phyloP scores from a whole-genome alignment of 1,140 invertebrate genomes.

The Pinna nobilis region DNA sequence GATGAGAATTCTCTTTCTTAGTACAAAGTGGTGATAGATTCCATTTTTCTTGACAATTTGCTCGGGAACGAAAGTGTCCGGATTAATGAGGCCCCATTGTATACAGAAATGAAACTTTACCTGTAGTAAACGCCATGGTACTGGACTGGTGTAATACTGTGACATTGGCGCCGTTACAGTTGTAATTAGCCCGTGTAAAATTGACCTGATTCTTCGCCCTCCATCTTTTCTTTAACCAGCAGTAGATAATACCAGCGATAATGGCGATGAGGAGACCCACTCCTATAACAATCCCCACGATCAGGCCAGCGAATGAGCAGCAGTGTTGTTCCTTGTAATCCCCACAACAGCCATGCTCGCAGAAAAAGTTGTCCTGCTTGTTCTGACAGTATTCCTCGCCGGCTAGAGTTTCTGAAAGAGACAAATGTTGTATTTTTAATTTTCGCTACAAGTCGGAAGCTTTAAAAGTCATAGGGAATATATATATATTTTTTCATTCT shows the following conservation, averaged over 20 bases:
- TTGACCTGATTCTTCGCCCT: not conserved
- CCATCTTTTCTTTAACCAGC: slow-evolving; percentile 25
- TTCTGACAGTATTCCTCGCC: slow-evolving; percentile 1
- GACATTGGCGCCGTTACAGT: slow-evolving; percentile 12
- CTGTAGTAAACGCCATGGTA: slow-evolving; percentile 16
- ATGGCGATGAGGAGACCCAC: slow-evolving; percentile 24
- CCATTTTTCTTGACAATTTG: no score
- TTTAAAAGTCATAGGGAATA: no score
- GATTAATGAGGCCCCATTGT: no score
- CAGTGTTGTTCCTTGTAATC: slow-evolving; percentile 28
- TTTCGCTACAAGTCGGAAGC: no score
- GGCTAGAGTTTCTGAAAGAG: not conserved
- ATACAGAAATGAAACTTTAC: no score
- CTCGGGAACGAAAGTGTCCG: no score
- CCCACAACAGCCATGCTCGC: slow-evolving; percentile 31
- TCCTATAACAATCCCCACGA: slow-evolving; percentile 25
- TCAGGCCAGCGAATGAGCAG: slow-evolving; percentile 26
- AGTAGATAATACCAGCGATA: slow-evolving; percentile 28
- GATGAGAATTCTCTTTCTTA: no score
- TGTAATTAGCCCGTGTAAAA: not conserved
- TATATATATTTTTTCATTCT: no score
- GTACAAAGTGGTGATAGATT: no score
- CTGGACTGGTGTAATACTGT: slow-evolving; percentile 20
- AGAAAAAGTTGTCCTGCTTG: slow-evolving; percentile 6
- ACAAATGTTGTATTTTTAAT: no score